Conservation (phyloP, 2,888 invertebrate species). For the Desoria tigrina region DNA sequence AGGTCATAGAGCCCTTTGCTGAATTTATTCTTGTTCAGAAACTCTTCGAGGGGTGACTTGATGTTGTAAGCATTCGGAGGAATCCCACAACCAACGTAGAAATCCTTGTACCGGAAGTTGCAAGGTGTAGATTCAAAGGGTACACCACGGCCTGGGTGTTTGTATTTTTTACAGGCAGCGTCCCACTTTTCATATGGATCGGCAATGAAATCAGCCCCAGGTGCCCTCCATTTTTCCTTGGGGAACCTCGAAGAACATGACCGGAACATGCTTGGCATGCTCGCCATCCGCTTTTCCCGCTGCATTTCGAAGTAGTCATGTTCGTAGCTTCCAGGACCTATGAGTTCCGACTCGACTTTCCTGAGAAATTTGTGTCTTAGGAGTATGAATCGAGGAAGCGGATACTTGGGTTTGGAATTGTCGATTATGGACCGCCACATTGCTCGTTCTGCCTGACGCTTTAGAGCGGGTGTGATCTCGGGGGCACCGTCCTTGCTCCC, state of each 20-base stretch:
- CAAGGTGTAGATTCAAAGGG: conserved; percentile 34
- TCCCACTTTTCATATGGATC: conserved; percentile 28
- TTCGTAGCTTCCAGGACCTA: conserved; percentile 36
- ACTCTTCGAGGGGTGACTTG: conserved; percentile 33
- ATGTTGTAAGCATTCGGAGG: conserved; percentile 35
- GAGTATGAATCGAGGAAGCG: conserved; percentile 32
- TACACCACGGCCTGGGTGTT: conserved; percentile 26
- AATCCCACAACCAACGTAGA: conserved; percentile 22
- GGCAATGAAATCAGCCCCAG: neutral
- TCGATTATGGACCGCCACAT: conserved; percentile 25
- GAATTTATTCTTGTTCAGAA: conserved; percentile 23
- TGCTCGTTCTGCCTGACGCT: conserved; percentile 28
- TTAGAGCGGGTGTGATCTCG: conserved; percentile 25
- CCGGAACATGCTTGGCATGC: conserved; percentile 24
- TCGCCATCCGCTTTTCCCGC: conserved; percentile 1
- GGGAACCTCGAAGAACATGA: conserved; percentile 29
- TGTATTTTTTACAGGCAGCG: conserved; percentile 13
- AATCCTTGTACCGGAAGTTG: conserved; percentile 14
- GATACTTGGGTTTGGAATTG: conserved; percentile 33
- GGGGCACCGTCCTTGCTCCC: conserved; percentile 12
- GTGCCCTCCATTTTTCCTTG: conserved; percentile 18
- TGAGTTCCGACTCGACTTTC: conserved; percentile 22
- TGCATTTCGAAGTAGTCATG: conserved; percentile 17
- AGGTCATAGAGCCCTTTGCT: conserved; percentile 1
- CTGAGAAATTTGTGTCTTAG: conserved; percentile 24